These are phyloP conservation scores for Porites cylindrica DNA, from an alignment of 92 coral and sea anemone species.

Conservation along the genomic window DNA sequence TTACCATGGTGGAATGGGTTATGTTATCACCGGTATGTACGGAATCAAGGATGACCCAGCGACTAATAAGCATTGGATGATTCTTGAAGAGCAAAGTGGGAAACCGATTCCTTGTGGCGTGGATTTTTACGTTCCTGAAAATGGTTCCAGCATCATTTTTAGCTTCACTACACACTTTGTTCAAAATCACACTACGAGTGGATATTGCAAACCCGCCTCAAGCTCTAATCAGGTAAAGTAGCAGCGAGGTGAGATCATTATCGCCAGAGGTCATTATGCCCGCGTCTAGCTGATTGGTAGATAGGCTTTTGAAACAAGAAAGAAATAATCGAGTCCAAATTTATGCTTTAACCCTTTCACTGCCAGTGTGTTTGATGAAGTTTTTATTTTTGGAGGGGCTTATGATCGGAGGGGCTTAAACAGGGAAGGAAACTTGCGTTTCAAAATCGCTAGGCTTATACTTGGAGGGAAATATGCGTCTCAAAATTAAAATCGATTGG, in stretches of 20 bases:
- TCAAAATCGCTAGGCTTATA: no score
- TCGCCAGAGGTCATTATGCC: no score
- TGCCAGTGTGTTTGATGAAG: no score
- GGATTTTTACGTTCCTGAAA: conserved; percentile 9
- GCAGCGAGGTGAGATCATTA: background rate
- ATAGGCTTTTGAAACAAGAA: no score
- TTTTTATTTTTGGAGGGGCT: no score
- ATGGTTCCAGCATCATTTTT: conserved; percentile 23
- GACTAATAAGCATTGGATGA: background rate
- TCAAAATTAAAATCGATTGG: no score
- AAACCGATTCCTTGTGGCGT: conserved; percentile 1
- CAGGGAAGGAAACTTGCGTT: no score
- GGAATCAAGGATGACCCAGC: conserved; percentile 5
- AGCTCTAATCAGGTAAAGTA: background rate
- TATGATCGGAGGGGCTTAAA: no score
- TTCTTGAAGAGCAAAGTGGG: conserved; percentile 26
- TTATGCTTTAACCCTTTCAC: no score
- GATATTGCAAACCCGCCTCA: background rate
- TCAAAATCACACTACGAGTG: background rate
- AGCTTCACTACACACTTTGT: background rate
- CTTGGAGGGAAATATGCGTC: no score
- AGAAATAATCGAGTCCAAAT: no score
- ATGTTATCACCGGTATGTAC: conserved; percentile 24
- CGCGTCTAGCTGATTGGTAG: no score
- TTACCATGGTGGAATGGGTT: conserved; percentile 1